phyloP scores from a whole-genome alignment of 92 coral and sea anemone genomes.

The Palythoa grandiflora region DNA sequence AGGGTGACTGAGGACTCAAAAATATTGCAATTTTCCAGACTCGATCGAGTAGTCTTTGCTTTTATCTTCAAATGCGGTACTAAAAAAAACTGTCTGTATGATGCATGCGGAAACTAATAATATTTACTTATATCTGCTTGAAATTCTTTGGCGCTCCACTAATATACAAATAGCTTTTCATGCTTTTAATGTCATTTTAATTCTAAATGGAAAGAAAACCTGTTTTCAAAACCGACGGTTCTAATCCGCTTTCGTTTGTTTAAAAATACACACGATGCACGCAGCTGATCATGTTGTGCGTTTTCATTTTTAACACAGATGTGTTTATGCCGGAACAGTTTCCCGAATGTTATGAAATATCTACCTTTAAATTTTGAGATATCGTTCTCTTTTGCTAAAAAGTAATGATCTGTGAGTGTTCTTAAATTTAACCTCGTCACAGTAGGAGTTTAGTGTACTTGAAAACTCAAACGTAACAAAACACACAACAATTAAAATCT shows the following conservation, averaged over 20 bases:
- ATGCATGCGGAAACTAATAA: not conserved
- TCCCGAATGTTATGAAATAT: not conserved
- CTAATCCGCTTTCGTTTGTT: constrained; percentile 41
- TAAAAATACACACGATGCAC: constrained; percentile 17
- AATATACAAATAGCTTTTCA: constrained; percentile 13
- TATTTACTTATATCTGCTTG: constrained; percentile 33
- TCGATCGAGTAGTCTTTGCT: not conserved
- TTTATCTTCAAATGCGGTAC: not conserved
- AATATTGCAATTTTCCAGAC: not conserved
- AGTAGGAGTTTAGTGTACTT: constrained; percentile 39
- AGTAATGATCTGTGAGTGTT: not conserved
- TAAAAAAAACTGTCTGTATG: not conserved
- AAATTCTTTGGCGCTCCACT: not conserved
- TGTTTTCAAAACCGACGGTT: not conserved
- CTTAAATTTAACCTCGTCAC: not conserved
- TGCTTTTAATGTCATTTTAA: constrained; percentile 33
- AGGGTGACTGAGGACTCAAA: not conserved
- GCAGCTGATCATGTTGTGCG: not conserved
- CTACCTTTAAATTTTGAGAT: not conserved
- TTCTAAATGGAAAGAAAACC: constrained; percentile 44
- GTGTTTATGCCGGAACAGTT: not conserved
- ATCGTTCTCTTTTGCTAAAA: not conserved
- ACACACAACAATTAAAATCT: constrained; percentile 34
- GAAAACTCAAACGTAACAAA: constrained; percentile 42
- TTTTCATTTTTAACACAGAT: not conserved